Percentiles rank a stretch among this genome's conserved stretches.
Conservation (phyloP, 2,888 invertebrate genomes). For the Antheraea yamamai region DNA sequence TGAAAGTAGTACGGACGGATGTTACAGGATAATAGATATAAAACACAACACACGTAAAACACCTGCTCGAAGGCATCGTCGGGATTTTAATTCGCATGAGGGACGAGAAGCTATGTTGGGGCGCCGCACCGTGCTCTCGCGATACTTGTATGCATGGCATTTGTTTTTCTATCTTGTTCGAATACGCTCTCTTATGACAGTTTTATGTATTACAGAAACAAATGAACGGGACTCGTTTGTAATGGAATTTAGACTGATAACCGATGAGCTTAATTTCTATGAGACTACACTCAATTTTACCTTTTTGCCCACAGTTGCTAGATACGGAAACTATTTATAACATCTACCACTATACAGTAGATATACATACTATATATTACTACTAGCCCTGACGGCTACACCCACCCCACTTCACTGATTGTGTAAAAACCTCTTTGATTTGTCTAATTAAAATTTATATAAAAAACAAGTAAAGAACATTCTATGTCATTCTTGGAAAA, state of each 20-base stretch:
- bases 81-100: slow-evolving; percentile 56
- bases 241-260: slow-evolving; percentile 4
- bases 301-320: background rate
- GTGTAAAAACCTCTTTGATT: too few species aligned
- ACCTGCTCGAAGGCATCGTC: slow-evolving; percentile 64
- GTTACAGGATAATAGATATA: slow-evolving; percentile 67
- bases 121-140: background rate
- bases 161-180: slow-evolving; percentile 15
- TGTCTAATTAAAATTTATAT: too few species aligned
- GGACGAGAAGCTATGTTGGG: slow-evolving; percentile 29
- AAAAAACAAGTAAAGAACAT: too few species aligned
- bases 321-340: background rate
- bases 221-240: slow-evolving; percentile 2
- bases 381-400: too few species aligned
- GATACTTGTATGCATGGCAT: slow-evolving; percentile 9
- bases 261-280: background rate
- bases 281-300: background rate
- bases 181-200: slow-evolving; percentile 10
- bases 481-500: too few species aligned
- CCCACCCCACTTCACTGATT: too few species aligned
- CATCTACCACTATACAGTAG: background rate
- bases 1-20: slow-evolving; percentile 71
- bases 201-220: slow-evolving; percentile 14
- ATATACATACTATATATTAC: too few species aligned
- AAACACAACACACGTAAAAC: slow-evolving; percentile 70